Evolutionary conservation across 2,888 invertebrate species (phyloP), one percentile per base, ranked within the genome.

Genomic region (Nipponacmea schrenckii): DNA sequence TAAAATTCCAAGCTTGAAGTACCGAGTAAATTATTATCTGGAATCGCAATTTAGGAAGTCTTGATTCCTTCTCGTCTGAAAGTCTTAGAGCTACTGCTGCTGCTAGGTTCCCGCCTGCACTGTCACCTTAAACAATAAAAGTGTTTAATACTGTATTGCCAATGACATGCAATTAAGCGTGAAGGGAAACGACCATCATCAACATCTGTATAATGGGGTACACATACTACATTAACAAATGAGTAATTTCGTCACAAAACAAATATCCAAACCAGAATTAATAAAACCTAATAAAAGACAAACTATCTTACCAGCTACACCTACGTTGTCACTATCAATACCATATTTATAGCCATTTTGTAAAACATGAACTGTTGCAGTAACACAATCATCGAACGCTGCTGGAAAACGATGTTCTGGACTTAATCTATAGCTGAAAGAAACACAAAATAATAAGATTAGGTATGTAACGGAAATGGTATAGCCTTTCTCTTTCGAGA

Each of bases 321-420:
- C 83, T 14, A 85, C 73, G 45, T 77, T 77, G 20, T 69, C 70
- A 31, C 71, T 62, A 70, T 86, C 82, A 17, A 85, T 75, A 4
- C 79, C 78, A 65, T 77, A 82, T 14, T 74, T 64, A 12, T 76
- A 50, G 15, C 79, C 80, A 68, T 84, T 77, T 70, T 79, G 74
- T 17, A 89, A 75, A 64, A 89, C 79, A 74, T 86, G 75, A 14
- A 78, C 80, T 15, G 87, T 80, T 0, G 84, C 89, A 5, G 74
- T 76, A 66, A 87, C 79, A 77, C 89, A 90, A 77, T 90, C 89
- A 15, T 88, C 81, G 14, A 89, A 76, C 0, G 87, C 84, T 0
- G 82, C 82, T 0, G 90, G 90, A 70, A 85, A 90, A 3, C 83
- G 81, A 68, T 86, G 82, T 73, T 90, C 88, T n/a, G 90, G 90